phyloP scores from a whole-genome alignment of 2,888 invertebrate genomes.

The Temnothorax ravouxi region DNA sequence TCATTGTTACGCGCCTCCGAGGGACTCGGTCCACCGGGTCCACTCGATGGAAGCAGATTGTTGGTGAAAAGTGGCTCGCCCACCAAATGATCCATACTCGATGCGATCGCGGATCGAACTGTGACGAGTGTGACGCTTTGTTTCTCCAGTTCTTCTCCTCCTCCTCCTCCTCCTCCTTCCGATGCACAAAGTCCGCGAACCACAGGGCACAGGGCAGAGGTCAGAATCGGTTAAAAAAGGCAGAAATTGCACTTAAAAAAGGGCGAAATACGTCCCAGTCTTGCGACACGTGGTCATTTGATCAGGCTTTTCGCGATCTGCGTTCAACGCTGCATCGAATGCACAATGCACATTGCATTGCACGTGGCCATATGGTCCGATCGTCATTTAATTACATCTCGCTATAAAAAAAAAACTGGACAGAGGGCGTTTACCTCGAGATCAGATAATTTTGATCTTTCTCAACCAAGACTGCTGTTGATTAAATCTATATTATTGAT shows the following conservation, averaged over 20 bases:
- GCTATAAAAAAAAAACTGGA: background rate
- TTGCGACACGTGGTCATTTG: background rate
- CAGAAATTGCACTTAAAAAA: background rate
- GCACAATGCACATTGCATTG: too few species aligned
- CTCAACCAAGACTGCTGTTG: too few species aligned
- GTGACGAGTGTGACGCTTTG: background rate
- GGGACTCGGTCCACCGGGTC: conserved; percentile 74
- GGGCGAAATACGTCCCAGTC: background rate
- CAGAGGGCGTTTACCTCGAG: background rate
- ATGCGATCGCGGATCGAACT: conserved; percentile 1
- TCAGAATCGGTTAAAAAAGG: background rate
- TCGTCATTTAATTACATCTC: background rate
- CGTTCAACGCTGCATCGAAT: background rate
- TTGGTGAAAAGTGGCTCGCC: conserved; percentile 72
- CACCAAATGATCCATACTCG: conserved; percentile 64
- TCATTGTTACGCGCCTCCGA: conserved; percentile 49
- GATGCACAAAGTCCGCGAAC: background rate
- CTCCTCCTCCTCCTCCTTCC: background rate
- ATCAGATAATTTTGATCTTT: background rate
- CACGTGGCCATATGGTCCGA: background rate
- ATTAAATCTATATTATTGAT: too few species aligned
- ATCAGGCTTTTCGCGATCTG: background rate
- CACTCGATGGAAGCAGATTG: conserved; percentile 76
- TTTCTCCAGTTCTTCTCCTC: background rate
- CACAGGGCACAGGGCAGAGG: background rate